These are phyloP conservation scores for Nesospiza acunhae DNA, from an alignment of 2,113 vertebrate species.

Conservation along the genomic window DNA sequence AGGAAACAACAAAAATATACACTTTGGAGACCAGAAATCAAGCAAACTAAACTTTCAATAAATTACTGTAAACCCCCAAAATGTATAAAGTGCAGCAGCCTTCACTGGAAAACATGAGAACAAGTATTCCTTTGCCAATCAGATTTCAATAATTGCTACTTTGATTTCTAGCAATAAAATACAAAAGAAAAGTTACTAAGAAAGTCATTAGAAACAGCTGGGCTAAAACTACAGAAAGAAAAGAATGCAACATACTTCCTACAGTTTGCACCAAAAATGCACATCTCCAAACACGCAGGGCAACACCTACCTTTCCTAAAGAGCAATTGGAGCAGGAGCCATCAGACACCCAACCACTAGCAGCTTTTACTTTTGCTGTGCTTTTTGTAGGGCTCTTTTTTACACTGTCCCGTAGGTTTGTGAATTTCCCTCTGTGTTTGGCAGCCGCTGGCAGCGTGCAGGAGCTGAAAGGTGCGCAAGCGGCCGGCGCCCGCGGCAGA, in stretches of 20 bases:
- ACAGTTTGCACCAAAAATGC: background rate
- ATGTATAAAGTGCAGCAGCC: background rate
- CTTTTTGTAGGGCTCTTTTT: conserved; percentile 88
- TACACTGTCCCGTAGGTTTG: conserved; percentile 85
- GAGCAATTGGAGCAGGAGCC: conserved; percentile 70
- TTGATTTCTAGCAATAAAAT: background rate
- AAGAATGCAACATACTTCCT: background rate
- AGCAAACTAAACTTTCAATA: background rate
- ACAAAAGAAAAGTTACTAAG: background rate
- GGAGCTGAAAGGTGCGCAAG: conserved; percentile 46
- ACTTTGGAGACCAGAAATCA: background rate
- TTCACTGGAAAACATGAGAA: background rate
- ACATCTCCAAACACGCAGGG: accelerated
- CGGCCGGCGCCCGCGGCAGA: background rate
- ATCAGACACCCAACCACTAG: conserved; percentile 70
- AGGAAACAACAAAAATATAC: background rate
- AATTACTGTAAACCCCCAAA: background rate
- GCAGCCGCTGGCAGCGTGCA: conserved; percentile 70
- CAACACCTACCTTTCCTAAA: conserved; percentile 76
- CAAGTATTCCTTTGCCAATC: background rate
- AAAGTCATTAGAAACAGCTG: background rate
- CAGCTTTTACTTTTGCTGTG: conserved; percentile 77
- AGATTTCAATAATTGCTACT: background rate
- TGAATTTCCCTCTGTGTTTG: conserved; percentile 79
- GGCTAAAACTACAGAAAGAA: background rate